Conservation (phyloP, 2,888 invertebrate genomes). For the Sinohyriopsis cumingii region DNA sequence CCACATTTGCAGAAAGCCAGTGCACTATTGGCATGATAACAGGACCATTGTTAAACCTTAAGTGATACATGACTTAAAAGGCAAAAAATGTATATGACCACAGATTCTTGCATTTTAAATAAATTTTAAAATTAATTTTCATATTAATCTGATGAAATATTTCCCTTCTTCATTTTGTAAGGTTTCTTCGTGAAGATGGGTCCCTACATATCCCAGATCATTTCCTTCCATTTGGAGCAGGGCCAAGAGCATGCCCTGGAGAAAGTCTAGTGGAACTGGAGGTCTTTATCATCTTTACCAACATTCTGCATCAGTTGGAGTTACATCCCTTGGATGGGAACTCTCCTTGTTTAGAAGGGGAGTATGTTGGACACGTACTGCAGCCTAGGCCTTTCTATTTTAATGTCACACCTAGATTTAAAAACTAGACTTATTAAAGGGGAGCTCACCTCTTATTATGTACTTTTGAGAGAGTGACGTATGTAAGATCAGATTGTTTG, state of each 20-base stretch:
- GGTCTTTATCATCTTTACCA: constrained; percentile 54
- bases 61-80: no score
- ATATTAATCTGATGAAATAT: no score
- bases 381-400: constrained; percentile 47
- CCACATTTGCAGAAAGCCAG: no score
- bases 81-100: no score
- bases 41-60: no score
- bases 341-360: constrained; percentile 40
- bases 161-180: constrained; percentile 17
- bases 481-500: no score
- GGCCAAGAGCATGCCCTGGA: constrained; percentile 53
- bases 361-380: constrained; percentile 41
- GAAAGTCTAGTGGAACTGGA: constrained; percentile 54
- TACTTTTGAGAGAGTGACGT: no score
- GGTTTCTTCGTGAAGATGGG: constrained; percentile 51
- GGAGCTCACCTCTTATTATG: no score
- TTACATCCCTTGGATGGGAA: constrained; percentile 25
- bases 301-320: constrained; percentile 50
- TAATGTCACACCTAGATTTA: constrained; percentile 20
- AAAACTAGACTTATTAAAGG: no score
- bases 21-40: no score
- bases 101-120: no score
- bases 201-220: constrained; percentile 53
- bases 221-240: constrained; percentile 57
- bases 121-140: no score